Base-by-base conservation (phyloP, 2,888 invertebrate species). In the Agrotis clavis region DNA sequence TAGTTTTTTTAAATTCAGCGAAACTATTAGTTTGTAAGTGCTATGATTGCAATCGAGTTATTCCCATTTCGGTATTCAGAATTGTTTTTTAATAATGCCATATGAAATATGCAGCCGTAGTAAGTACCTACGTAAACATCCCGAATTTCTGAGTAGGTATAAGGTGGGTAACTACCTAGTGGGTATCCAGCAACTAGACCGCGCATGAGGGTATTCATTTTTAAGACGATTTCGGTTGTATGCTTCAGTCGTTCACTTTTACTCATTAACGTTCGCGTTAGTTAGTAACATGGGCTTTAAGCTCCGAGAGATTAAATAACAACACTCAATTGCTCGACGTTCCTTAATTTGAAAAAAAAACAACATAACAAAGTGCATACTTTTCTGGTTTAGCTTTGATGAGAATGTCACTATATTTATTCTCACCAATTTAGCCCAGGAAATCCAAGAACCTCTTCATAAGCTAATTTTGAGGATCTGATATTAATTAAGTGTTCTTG, bases 191-290 rank as follows among this genome's bases (percentile, higher is more conserved):
- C 61, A 30, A 68, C 63, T 73, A 54, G 54, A 57, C n/a, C n/a
- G 47, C 54, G n/a, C n/a, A 57, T 64, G 62, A 67, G 79, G 67
- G 67, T 48, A 63, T 62, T 64, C 71, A 79, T 75, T 71, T 68
- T 68, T 56, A 47, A 48, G 25, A 67, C 50, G 19, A 64, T 71
- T 75, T 62, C 47, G 30, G 51, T 45, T 56, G 41, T 41, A 11
- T 41, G 68, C 35, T 66, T 50, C 47, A 57, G 57, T 69, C 35
- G 19, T 41, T 14, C 57, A 73, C 64, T 75, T 62, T 83, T 61
- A 69, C 65, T 64, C 68, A 75, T 81, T 70, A 68, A 56, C 13
- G 63, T 61, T 71, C 51, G 63, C 77, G 68, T 72, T n/a, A n/a
- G n/a, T n/a, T n/a, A n/a, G 51, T 50, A 48, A 45, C n/a, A 51